Percentiles rank a stretch among this genome's conserved stretches.
phyloP scores from a whole-genome alignment of 1,140 invertebrate genomes.

The Oryctes rhinoceros region DNA sequence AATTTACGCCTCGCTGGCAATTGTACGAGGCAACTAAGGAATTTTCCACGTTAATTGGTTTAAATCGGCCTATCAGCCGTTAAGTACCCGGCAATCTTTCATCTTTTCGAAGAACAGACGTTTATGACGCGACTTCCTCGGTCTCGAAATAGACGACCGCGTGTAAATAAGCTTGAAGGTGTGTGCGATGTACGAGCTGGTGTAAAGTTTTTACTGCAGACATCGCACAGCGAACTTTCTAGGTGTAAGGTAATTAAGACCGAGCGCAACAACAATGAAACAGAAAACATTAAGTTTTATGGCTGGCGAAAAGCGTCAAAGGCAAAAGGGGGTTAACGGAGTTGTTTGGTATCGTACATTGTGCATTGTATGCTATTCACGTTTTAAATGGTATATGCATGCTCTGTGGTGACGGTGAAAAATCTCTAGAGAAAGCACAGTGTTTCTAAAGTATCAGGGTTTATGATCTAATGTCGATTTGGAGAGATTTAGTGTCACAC shows the following conservation, averaged over 20 bases:
- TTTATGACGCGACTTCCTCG: neutral
- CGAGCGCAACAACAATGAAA: neutral
- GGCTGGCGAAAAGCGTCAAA: neutral
- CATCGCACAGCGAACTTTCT: neutral
- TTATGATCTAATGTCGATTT: too few relatives aligned
- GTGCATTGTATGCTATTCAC: too few relatives aligned
- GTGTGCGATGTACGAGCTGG: neutral
- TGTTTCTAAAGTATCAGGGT: too few relatives aligned
- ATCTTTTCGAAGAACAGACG: conserved; percentile 5
- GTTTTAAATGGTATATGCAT: too few relatives aligned
- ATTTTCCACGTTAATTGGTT: conserved; percentile 5
- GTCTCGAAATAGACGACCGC: neutral
- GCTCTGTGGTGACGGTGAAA: too few relatives aligned
- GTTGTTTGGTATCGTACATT: too few relatives aligned
- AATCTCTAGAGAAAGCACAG: too few relatives aligned
- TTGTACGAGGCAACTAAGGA: conserved; percentile 2
- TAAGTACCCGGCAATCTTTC: conserved; percentile 13
- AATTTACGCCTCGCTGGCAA: neutral
- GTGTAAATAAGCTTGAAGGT: conserved; percentile 10
- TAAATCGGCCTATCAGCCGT: conserved; percentile 3
- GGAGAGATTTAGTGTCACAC: too few relatives aligned
- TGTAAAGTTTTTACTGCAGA: neutral
- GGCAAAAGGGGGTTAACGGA: neutral
- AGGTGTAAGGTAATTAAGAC: neutral
- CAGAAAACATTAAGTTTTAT: conserved; percentile 11